These are phyloP conservation scores for Laupala kohalensis DNA, from an alignment of 1,140 invertebrate genomes.

Conservation along the genomic window DNA sequence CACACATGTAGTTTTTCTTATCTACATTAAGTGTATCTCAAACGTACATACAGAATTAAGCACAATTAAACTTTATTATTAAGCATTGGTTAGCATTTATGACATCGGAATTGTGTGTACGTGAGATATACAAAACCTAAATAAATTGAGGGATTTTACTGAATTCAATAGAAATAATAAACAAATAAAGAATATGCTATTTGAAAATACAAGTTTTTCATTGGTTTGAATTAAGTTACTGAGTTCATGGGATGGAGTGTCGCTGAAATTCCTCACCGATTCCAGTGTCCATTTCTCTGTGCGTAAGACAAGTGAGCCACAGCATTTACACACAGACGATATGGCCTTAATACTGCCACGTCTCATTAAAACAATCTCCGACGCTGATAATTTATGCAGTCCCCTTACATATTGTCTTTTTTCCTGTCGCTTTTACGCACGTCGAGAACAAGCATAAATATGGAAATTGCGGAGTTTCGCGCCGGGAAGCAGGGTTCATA, in stretches of 20 bases:
- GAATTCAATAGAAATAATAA: too few species aligned
- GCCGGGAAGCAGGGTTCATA: background rate
- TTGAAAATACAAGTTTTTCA: too few species aligned
- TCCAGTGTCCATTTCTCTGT: background rate
- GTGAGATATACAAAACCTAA: too few species aligned
- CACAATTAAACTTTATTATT: too few species aligned
- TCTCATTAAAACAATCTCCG: background rate
- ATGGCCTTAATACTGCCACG: background rate
- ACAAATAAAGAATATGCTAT: too few species aligned
- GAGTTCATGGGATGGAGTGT: background rate
- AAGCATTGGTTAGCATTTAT: too few species aligned
- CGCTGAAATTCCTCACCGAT: background rate
- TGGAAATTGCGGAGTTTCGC: background rate
- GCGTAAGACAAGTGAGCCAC: background rate
- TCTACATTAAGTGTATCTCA: too few species aligned
- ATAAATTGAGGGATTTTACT: too few species aligned
- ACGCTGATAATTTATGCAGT: background rate
- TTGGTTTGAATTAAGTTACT: too few species aligned
- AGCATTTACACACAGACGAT: background rate
- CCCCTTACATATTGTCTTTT: background rate
- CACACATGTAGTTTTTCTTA: too few species aligned
- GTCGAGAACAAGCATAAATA: background rate
- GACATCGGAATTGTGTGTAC: too few species aligned
- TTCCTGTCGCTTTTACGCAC: background rate
- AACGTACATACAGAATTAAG: too few species aligned